A percentile compares a stretch with the other conserved stretches of the same genome.
phyloP scores from a whole-genome alignment of 2,888 invertebrate species.

The Sphecodes monilicornis region DNA sequence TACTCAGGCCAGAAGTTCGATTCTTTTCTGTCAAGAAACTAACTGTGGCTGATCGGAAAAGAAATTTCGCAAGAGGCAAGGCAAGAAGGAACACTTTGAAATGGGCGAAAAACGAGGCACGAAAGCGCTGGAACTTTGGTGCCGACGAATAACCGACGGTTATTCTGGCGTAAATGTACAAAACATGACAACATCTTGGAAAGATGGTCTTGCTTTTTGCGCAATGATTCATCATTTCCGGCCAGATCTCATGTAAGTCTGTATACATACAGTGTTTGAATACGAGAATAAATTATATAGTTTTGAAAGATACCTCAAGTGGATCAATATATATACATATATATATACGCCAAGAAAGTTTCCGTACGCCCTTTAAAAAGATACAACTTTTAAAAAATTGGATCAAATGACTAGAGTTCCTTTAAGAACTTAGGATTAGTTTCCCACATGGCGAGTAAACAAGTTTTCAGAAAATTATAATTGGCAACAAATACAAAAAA shows the following conservation, averaged over 20 bases:
- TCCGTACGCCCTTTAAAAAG: no score
- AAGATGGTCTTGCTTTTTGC: slow-evolving; percentile 97
- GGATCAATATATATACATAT: no score
- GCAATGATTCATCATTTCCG: slow-evolving; percentile 98
- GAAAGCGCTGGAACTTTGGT: slow-evolving; percentile 97
- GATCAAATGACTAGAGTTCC: no score
- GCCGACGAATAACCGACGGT: slow-evolving; percentile 94
- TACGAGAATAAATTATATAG: not conserved
- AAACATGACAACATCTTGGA: slow-evolving; percentile 98
- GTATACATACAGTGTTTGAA: not conserved
- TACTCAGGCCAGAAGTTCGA: not conserved
- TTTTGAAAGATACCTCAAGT: no score
- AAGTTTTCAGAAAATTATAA: no score
- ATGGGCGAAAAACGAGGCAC: slow-evolving; percentile 95
- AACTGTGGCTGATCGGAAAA: not conserved
- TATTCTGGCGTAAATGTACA: slow-evolving; percentile 95
- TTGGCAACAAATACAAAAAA: no score
- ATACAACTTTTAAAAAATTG: no score
- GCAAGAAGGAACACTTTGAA: slow-evolving; percentile 45
- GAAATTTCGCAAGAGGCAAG: not conserved
- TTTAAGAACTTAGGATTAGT: no score
- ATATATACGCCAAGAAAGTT: no score
- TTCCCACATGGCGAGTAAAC: no score
- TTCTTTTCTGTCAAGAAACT: not conserved
- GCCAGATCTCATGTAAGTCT: slow-evolving; percentile 97